Evolutionary conservation across 2,888 invertebrate species (phyloP).

Genomic region (Mellilla xanthometata): DNA sequence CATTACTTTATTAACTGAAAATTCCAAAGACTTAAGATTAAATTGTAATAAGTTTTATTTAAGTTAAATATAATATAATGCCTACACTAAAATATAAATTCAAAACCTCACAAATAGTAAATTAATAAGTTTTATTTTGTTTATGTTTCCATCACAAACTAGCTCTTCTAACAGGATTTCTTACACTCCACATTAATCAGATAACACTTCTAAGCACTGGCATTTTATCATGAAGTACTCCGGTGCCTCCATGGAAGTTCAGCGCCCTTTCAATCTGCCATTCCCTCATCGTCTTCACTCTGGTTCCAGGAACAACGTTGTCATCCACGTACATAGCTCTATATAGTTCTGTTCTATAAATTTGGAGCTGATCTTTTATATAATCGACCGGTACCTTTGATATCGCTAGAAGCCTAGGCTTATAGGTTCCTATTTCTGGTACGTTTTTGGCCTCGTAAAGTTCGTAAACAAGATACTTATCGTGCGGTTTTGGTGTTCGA

Average conservation of each 20-base stretch:
- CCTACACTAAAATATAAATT: too few relatives aligned
- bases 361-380: conserved; percentile 58
- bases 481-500: conserved; percentile 55
- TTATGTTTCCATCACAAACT: background rate
- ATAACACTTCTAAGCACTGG: conserved; percentile 46
- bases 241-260: conserved; percentile 29
- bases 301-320: conserved; percentile 60
- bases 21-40: too few relatives aligned
- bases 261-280: conserved; percentile 67
- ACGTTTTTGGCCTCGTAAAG: conserved; percentile 62
- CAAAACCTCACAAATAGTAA: too few relatives aligned
- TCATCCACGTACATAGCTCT: conserved; percentile 57
- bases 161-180: background rate
- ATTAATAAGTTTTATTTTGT: too few relatives aligned
- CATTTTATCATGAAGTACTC: conserved; percentile 38
- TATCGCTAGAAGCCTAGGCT: conserved; percentile 59
- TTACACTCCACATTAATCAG: conserved; percentile 23
- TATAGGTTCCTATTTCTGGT: conserved; percentile 42
- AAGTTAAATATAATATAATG: too few relatives aligned
- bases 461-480: conserved; percentile 59
- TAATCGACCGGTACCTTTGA: conserved; percentile 64
- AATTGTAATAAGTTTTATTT: too few relatives aligned
- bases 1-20: too few relatives aligned
- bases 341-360: conserved; percentile 54
- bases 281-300: conserved; percentile 62